Conservation (phyloP, 2,113 vertebrate species). For the Onychorhynchus coronatus region DNA sequence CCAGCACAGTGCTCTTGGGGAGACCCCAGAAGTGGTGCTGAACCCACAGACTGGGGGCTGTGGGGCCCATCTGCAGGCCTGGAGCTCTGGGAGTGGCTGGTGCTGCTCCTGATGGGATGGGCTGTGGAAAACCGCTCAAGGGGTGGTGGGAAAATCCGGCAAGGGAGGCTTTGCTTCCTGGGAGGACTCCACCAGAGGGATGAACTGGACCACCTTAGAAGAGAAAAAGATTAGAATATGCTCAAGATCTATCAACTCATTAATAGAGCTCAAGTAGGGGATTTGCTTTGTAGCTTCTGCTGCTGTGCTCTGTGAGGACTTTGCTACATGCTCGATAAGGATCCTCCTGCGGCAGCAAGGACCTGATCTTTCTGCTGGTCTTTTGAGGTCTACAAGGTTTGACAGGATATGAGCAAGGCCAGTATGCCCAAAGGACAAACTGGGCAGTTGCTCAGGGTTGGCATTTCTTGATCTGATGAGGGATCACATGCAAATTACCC, state of each 20-base stretch:
- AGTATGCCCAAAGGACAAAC: conserved; percentile 20
- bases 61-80: not conserved
- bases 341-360: not conserved
- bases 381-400: conserved; percentile 5
- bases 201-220: not conserved
- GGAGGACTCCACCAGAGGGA: not conserved
- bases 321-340: not conserved
- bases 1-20: not conserved
- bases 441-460: conserved; percentile 30
- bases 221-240: not conserved
- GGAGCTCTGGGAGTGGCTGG: not conserved
- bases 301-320: not conserved
- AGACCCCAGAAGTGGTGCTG: not conserved
- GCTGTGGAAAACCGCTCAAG: not conserved
- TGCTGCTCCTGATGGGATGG: not conserved
- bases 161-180: not conserved
- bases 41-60: not conserved
- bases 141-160: not conserved
- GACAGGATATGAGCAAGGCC: conserved; percentile 5
- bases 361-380: not conserved
- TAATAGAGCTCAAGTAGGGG: not conserved
- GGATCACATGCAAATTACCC: conserved; percentile 22
- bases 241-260: not conserved
- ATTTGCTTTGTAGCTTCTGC: not conserved
- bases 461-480: conserved; percentile 14